Conservation (phyloP, 1,140 invertebrate genomes). For the Harpegnathos saltator region DNA sequence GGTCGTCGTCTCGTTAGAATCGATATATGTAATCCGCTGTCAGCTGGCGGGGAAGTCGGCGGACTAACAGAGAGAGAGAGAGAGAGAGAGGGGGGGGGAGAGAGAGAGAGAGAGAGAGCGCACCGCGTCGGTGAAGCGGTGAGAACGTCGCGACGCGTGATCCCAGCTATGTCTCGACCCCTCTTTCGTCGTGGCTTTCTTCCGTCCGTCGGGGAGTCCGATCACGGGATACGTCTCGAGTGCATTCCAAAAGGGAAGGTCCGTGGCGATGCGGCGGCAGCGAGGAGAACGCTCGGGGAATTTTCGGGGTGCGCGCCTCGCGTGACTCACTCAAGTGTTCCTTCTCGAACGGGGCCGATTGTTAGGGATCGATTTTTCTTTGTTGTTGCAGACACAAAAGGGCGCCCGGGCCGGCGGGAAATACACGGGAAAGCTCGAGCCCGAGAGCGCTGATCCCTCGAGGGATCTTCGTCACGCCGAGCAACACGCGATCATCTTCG, state of each 20-base stretch:
- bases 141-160: too few relatives aligned
- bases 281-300: background rate
- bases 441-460: background rate
- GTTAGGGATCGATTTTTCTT: slow-evolving; percentile 2
- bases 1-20: slow-evolving; percentile 43
- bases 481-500: background rate
- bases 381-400: background rate
- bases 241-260: slow-evolving; percentile 9
- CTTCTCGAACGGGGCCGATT: background rate
- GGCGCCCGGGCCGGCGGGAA: background rate
- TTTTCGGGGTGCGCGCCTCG: too few relatives aligned
- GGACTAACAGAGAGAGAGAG: slow-evolving; percentile 1
- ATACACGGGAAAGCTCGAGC: too few relatives aligned
- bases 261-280: too few relatives aligned
- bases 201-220: slow-evolving; percentile 6
- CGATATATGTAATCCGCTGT: slow-evolving; percentile 51
- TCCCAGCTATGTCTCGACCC: background rate
- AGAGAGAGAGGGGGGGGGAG: slow-evolving; percentile 55
- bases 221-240: slow-evolving; percentile 19
- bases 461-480: slow-evolving; percentile 4
- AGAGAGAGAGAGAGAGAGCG: slow-evolving; percentile 44
- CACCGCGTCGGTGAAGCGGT: too few relatives aligned
- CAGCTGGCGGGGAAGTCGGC: slow-evolving; percentile 25
- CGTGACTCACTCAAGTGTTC: background rate
- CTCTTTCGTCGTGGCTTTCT: background rate